Percentiles rank a stretch among this genome's conserved stretches.
These are phyloP conservation scores for Anoplopoma fimbria DNA, from an alignment of 2,113 vertebrate genomes.

Conservation along the genomic window DNA sequence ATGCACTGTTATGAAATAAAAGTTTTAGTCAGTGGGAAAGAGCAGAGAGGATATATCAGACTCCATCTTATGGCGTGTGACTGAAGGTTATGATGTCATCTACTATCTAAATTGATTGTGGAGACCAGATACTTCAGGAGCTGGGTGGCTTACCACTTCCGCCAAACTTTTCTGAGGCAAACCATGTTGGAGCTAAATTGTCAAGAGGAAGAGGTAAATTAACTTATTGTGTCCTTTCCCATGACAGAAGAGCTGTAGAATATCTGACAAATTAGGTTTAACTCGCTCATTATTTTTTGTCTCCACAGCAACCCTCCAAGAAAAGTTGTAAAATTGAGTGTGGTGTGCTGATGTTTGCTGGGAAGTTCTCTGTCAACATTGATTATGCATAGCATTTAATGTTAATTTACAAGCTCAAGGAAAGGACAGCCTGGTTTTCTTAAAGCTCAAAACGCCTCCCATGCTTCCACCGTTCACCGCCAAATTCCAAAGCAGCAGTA, in stretches of 20 bases:
- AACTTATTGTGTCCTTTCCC: neutral
- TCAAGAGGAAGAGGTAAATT: neutral
- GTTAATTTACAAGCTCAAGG: slow-evolving; percentile 9
- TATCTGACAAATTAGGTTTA: too few species aligned
- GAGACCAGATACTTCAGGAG: neutral
- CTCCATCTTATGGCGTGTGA: too few species aligned
- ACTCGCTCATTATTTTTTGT: slow-evolving; percentile 23
- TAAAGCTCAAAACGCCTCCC: too few species aligned
- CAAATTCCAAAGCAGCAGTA: slow-evolving; percentile 6
- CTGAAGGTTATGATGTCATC: neutral
- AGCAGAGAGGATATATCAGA: neutral
- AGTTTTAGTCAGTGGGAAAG: neutral
- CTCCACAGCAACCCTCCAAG: slow-evolving; percentile 6
- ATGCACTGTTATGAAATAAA: neutral
- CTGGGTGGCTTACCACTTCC: too few species aligned
- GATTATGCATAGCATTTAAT: slow-evolving; percentile 2
- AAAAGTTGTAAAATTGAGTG: neutral
- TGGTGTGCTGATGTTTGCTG: neutral
- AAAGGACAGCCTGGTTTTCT: neutral
- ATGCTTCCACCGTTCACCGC: too few species aligned
- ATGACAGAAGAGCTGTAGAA: neutral
- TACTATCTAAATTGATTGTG: neutral
- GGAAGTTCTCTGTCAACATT: neutral
- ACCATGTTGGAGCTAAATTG: neutral
- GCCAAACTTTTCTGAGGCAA: neutral